Evolutionary conservation across 2,113 vertebrate species (phyloP), one percentile per base, ranked within the genome.

Genomic region (Anhinga rufa): DNA sequence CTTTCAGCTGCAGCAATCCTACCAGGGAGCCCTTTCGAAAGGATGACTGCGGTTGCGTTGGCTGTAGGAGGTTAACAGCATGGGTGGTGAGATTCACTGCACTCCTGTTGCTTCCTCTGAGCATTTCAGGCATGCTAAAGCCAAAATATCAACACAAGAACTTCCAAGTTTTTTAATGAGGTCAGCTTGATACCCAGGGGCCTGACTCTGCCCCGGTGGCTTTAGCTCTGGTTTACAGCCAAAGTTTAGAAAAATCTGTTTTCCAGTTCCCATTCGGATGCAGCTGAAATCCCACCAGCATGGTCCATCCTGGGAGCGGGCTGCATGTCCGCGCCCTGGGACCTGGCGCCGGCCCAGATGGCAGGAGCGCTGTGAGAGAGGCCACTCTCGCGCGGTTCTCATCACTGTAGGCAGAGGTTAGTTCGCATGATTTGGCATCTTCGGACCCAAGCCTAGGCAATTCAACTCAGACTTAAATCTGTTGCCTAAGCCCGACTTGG

Each of bases 231-330:
- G 81, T 84, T 93, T 89, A 57, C 7, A 57, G 94, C 89, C 96
- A 96, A 94, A 84, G 26, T 49, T 86, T 10, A 81, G 58, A 79
- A 80, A 60, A 90, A 90, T 86, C 42, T 76, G 4, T 89, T 92
- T 94, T 79, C 52, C 86, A 54, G 48, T 94, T 96, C 48, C 52
- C 61, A 76, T 55, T 95, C 4, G 17, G 78, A 93, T 28, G 84
- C 78, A 87, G 86, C 86, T 93, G 89, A 95, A 95, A 93, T 96
- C 92, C 81, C 96, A 91, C 22, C 51, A 82, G 77, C 82, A 12
- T 18, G 74, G 91, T 82, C 81, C 83, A 82, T 87, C 83, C 79
- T 90, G 92, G 90, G 88, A 95, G 90, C 42, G 2, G 78, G 66
- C 62, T 68, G 58, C 2, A 2, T 52, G 87, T 83, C 80, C 2